These are phyloP conservation scores for Seira sanloemensis DNA, from an alignment of 2,888 invertebrate genomes.

Conservation along the genomic window DNA sequence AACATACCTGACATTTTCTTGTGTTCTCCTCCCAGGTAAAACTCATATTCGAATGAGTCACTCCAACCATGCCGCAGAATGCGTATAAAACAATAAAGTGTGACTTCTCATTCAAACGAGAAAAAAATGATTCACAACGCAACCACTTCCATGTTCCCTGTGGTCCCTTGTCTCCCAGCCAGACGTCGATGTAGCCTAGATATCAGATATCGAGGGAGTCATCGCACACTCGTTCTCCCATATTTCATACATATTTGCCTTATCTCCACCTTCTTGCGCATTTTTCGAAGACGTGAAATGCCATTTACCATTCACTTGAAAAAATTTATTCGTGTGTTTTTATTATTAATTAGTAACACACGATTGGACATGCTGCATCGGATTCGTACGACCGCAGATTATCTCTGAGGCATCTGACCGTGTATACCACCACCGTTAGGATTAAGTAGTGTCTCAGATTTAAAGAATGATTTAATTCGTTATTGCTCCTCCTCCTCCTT, in stretches of 20 bases:
- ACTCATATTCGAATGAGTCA: not conserved
- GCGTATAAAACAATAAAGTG: no score
- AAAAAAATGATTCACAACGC: not conserved
- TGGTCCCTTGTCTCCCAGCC: constrained; percentile 19
- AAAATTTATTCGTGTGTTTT: not conserved
- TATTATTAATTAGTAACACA: not conserved
- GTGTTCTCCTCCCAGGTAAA: not conserved
- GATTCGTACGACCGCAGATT: not conserved
- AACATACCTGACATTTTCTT: not conserved
- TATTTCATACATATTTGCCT: not conserved
- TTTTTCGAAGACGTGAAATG: no score
- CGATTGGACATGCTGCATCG: not conserved
- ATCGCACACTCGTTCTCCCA: not conserved
- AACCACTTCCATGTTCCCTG: constrained; percentile 61
- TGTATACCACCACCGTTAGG: no score
- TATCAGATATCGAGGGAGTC: not conserved
- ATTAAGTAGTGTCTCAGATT: no score
- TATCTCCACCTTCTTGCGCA: no score
- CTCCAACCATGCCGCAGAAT: no score
- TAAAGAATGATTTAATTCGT: no score
- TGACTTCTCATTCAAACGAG: not conserved
- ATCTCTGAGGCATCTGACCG: no score
- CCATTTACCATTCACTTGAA: no score
- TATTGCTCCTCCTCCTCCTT: not conserved
- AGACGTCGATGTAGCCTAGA: not conserved